phyloP scores from a whole-genome alignment of 2,797 vertebrate species.

The Molossus molossus region DNA sequence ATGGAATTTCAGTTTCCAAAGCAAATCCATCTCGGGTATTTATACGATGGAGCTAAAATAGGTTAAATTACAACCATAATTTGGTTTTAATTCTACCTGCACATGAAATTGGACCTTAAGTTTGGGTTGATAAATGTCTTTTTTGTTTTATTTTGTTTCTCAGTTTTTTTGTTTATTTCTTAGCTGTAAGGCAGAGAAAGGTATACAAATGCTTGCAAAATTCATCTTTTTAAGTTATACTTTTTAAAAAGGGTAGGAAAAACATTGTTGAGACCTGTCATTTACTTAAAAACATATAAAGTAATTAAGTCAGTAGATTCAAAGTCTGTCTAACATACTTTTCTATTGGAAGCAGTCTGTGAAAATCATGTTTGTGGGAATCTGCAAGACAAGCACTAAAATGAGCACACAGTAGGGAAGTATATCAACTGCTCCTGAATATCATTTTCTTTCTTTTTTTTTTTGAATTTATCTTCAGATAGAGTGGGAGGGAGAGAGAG shows the following conservation, averaged over 20 bases:
- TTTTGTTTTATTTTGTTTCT: neutral
- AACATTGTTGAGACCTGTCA: neutral
- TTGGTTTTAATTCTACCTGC: slow-evolving; percentile 69
- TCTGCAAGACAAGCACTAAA: neutral
- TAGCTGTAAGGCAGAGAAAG: neutral
- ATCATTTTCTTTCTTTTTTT: neutral
- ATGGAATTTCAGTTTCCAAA: neutral
- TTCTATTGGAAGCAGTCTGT: neutral
- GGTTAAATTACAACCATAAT: slow-evolving; percentile 28
- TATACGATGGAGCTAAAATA: neutral
- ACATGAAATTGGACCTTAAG: neutral
- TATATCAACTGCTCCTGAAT: neutral
- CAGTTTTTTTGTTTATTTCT: neutral
- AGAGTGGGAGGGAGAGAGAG: no score
- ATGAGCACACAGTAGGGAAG: neutral
- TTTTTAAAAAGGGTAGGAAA: neutral
- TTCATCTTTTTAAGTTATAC: neutral
- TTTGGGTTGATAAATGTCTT: slow-evolving; percentile 35
- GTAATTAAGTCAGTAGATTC: slow-evolving; percentile 10
- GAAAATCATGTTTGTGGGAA: neutral
- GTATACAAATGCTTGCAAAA: slow-evolving; percentile 38
- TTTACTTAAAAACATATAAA: slow-evolving; percentile 46
- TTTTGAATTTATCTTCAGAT: no score
- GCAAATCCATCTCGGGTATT: neutral
- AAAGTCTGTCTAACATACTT: neutral